A percentile compares a stretch with the other conserved stretches of the same genome.
Evolutionary conservation across 2,113 vertebrate species (phyloP).

Genomic region (Speoplatyrhinus poulsoni): DNA sequence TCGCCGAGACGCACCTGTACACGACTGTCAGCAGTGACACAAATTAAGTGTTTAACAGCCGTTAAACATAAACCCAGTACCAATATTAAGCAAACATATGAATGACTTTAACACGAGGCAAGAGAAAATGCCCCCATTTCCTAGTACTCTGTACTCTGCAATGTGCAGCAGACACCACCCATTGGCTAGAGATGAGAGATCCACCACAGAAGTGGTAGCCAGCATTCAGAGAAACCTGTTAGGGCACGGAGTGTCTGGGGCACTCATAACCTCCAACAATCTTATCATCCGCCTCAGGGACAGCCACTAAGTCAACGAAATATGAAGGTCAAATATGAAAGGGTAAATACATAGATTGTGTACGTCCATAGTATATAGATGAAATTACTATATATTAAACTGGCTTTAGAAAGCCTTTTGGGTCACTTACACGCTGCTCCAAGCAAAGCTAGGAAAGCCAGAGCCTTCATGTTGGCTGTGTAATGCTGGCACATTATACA

Average conservation of each 20-base stretch:
- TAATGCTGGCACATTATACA: not conserved
- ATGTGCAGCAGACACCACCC: conserved; percentile 83
- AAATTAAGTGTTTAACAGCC: not conserved
- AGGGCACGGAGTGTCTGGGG: conserved; percentile 63
- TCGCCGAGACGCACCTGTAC: conserved; percentile 74
- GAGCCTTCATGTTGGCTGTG: conserved; percentile 51
- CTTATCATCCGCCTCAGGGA: conserved; percentile 71
- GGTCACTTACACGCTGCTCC: conserved; percentile 64
- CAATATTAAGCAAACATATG: no score
- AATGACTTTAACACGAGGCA: not conserved
- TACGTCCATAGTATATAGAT: no score
- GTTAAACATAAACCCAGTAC: no score
- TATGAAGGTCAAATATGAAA: not conserved
- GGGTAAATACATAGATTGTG: no score
- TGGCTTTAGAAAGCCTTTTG: no score
- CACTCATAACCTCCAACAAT: conserved; percentile 81
- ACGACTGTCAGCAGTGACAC: conserved; percentile 25
- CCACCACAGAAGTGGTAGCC: conserved; percentile 75
- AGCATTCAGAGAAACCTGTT: conserved; percentile 79
- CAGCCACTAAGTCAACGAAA: conserved; percentile 38
- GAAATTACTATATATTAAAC: no score
- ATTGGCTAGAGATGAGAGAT: conserved; percentile 73
- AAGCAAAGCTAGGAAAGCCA: conserved; percentile 68
- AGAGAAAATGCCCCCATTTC: not conserved
- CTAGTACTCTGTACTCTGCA: conserved; percentile 66